A percentile compares a stretch with the other conserved stretches of the same genome.
phyloP scores from a whole-genome alignment of 2,797 vertebrate species.

The Chrosomus eos region DNA sequence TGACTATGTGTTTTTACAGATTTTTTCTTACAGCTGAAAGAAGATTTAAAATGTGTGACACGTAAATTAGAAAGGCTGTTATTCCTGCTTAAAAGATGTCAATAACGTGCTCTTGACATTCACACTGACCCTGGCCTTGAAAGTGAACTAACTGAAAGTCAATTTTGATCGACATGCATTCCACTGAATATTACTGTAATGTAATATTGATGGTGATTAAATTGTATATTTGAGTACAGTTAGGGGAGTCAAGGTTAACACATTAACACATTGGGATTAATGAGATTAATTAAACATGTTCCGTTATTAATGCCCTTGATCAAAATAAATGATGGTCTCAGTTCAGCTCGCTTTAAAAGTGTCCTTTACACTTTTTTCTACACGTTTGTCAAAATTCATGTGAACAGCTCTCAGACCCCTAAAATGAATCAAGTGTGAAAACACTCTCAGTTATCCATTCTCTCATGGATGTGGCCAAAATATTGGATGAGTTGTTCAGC shows the following conservation, averaged over 20 bases:
- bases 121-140: not conserved
- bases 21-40: constrained; percentile 12
- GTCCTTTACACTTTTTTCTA: not conserved
- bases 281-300: constrained; percentile 4
- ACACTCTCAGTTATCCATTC: constrained; percentile 6
- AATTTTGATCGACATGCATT: not conserved
- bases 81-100: not conserved
- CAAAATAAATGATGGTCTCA: not conserved
- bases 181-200: not conserved
- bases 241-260: not conserved
- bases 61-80: not conserved
- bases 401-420: not conserved
- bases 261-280: not conserved
- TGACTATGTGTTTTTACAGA: not conserved
- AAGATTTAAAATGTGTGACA: constrained; percentile 15
- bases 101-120: not conserved
- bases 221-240: not conserved
- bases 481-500: constrained; percentile 18
- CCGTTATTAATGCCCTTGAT: not conserved
- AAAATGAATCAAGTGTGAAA: constrained; percentile 1
- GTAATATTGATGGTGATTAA: not conserved
- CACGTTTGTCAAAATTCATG: not conserved
- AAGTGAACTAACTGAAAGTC: not conserved
- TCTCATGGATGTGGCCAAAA: constrained; percentile 14
- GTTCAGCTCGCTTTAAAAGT: not conserved